phyloP scores from a whole-genome alignment of 2,113 vertebrate species.

The Picathartes gymnocephalus region DNA sequence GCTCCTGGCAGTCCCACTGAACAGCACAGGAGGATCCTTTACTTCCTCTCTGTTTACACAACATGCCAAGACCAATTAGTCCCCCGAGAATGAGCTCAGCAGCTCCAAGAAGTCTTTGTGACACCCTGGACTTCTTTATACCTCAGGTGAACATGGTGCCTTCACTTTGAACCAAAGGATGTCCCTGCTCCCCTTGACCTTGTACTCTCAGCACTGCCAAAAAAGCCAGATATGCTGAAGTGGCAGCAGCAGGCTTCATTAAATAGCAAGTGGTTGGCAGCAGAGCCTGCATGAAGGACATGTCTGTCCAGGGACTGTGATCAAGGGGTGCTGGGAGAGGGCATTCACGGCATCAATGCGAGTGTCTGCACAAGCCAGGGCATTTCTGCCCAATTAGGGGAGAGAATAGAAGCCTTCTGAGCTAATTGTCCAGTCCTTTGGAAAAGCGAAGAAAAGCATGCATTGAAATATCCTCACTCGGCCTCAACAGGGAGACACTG shows the following conservation, averaged over 20 bases:
- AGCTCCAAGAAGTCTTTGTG: neutral
- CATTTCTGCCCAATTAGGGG: conserved; percentile 40
- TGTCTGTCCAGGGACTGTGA: neutral
- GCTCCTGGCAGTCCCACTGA: neutral
- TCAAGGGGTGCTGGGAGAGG: neutral
- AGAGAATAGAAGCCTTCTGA: conserved; percentile 5
- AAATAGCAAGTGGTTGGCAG: conserved; percentile 12
- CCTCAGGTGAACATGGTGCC: neutral
- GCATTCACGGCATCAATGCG: neutral
- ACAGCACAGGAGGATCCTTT: neutral
- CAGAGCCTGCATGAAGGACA: neutral
- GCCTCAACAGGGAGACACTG: neutral
- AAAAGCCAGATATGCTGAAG: neutral
- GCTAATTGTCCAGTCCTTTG: neutral
- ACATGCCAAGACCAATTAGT: neutral
- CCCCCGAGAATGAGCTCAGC: neutral
- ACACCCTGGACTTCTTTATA: neutral
- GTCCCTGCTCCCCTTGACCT: neutral
- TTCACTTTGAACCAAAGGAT: neutral
- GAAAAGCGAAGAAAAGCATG: neutral
- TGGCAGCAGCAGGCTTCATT: neutral
- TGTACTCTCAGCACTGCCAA: neutral
- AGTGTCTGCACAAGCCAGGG: neutral
- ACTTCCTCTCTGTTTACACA: neutral
- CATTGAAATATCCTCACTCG: neutral